Base-by-base conservation (phyloP, 2,797 vertebrate genomes). In the Lepilemur septentrionalis region DNA sequence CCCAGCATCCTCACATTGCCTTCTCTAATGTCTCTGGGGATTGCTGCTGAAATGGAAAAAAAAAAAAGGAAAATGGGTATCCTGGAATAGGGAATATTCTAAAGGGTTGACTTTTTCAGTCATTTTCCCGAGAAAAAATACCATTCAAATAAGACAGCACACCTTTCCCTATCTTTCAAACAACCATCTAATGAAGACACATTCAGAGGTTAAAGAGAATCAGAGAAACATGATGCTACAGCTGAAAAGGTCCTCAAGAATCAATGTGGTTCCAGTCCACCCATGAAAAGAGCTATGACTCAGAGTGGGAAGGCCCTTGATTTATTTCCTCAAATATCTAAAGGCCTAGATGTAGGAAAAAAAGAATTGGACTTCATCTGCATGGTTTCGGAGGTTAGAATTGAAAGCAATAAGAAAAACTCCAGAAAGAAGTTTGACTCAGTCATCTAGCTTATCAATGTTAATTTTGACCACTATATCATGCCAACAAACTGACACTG, bases 1-100 rank as follows among this genome's bases (percentile, higher is more conserved):
- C 98, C 98, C 93, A 99, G 98, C 76, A 99, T 55, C 22, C 3
- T 75, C 76, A 98, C 55, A 76, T 96, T 97, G n/a, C 59, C 72
- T 30, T 97, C 97, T 13, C 35, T 94, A 91, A 20, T 72, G 41
- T 92, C 76, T 93, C 43, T 94, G 46, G 76, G n/a, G 12, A 70
- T 59, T 28, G 23, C 17, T 61, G 55, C 80, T 97, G 91, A 96
- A 97, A 96, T 82, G 14, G 22, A 15, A 18, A 88, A 92, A 43
- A 48, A 48, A 48, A 46, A 30, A 55, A 96, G 30, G 18, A 65
- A 97, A 95, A 95, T 38, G 2, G 20, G 50, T 41, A 97, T 5
- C 2, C 12, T 94, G 69, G 30, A 11, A 13, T 88, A n/a, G 30
- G 46, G 7, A 79, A 3, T 84, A 96, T 25, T 61, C 32, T 20